Evolutionary conservation across 2,113 vertebrate species (phyloP).

Genomic region (Anas platyrhynchos): DNA sequence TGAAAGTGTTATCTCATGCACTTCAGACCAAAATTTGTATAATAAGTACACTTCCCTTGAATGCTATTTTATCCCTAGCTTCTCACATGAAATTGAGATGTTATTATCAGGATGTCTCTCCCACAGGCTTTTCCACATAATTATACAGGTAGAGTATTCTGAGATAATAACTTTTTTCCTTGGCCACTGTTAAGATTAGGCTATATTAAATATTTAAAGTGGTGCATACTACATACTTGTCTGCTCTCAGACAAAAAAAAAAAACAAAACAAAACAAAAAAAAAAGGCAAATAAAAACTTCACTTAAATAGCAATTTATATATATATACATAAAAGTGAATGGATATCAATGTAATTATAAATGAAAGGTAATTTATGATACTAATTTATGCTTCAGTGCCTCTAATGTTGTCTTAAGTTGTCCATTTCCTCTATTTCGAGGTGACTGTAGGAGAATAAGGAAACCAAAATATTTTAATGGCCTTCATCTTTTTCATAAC

Average conservation of each 20-base stretch:
- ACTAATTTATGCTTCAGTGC: not conserved
- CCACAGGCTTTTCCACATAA: not conserved
- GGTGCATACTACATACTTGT: not conserved
- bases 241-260: not conserved
- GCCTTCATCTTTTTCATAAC: not conserved
- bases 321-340: not conserved
- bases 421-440: not conserved
- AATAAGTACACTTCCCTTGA: not conserved
- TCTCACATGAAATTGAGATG: not conserved
- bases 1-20: not conserved
- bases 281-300: not conserved
- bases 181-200: not conserved
- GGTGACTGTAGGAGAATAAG: not conserved
- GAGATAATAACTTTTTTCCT: not conserved
- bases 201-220: not conserved
- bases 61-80: not conserved
- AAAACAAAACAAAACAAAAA: not conserved
- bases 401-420: not conserved
- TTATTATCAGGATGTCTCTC: not conserved
- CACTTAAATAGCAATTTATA: not conserved
- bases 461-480: not conserved
- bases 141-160: not conserved
- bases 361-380: not conserved
- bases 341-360: not conserved
- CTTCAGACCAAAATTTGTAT: not conserved